Evolutionary conservation across 2,888 invertebrate genomes (phyloP), one percentile per base, ranked within the genome.

Genomic region (Andrena chrysosceles): DNA sequence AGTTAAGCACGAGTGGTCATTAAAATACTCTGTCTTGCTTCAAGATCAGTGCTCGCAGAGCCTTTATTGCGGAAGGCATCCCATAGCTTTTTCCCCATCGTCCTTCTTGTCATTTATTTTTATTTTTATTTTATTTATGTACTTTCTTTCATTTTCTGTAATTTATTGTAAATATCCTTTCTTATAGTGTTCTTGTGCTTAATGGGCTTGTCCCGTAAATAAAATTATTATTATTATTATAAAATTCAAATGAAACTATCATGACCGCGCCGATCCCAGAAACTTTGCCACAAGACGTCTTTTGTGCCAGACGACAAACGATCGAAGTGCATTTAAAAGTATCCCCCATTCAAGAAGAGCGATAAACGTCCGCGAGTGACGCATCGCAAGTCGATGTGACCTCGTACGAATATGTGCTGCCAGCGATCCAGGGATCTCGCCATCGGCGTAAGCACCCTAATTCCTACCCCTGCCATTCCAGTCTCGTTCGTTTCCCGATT

Each of bases 401-500:
- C n/a, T 54, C 67, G 20, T 52, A 33, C 13, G 33, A 52, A 33
- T 56, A 31, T 68, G 54, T 23, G 33, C 52, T 35, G 35, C 33
- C 56, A 54, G 29, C 33, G 33, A 54, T 29, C 48, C 42, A n/a
- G 29, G 42, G 42, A 60, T 48, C 59, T 31, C 31, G 16, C 26
- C 29, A 59, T 59, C 26, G 31, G 31, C 62, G 26, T 4, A 20
- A 70, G 59, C 26, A 49, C 31, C 68, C 33, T 60, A 60, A 66
- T 76, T 29, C 29, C 31, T 42, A 35, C 48, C 23, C 31, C 60
- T 26, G n/a, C 62, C 35, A 26, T 13, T 13, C 26, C 42, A 35
- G 29, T 54, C 48, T 8, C 73, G 20, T 31, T 56, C 59, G 56
- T 49, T 59, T 31, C 74, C 60, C 68, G 48, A 68, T 75, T 75